phyloP scores from a whole-genome alignment of 1,140 invertebrate species.

The Varroa destructor region DNA sequence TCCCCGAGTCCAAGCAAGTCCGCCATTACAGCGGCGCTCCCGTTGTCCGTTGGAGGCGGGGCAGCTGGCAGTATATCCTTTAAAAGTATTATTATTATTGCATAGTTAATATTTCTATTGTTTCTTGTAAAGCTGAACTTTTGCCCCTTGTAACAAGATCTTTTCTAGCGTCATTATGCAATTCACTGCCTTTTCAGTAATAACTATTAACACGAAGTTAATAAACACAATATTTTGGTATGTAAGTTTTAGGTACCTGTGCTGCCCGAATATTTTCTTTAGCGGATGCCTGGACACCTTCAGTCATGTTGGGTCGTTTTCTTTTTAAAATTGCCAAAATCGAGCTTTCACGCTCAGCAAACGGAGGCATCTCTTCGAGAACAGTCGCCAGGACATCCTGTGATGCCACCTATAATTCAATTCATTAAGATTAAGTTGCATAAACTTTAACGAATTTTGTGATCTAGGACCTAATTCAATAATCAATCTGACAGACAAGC shows the following conservation, averaged over 20 bases:
- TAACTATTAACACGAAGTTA: no score
- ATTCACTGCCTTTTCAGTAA: no score
- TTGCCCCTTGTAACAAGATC: no score
- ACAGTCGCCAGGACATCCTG: slow-evolving; percentile 60
- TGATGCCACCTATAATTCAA: slow-evolving; percentile 10
- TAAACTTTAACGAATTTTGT: no score
- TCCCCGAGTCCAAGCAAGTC: slow-evolving; percentile 10
- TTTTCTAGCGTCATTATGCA: no score
- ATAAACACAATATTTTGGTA: no score
- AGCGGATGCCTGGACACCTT: slow-evolving; percentile 9
- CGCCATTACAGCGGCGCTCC: slow-evolving; percentile 40
- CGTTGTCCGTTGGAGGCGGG: slow-evolving; percentile 33
- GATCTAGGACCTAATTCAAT: slow-evolving; percentile 45
- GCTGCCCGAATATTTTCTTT: slow-evolving; percentile 19
- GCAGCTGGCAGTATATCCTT: slow-evolving; percentile 30
- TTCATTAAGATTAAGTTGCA: no score
- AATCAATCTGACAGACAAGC: slow-evolving; percentile 52
- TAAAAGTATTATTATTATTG: slow-evolving; percentile 2
- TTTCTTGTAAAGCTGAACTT: background rate
- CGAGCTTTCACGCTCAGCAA: slow-evolving; percentile 91
- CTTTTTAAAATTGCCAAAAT: slow-evolving; percentile 91
- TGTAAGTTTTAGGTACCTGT: background rate
- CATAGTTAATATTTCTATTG: background rate
- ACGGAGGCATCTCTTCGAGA: slow-evolving; percentile 97
- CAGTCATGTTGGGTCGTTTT: slow-evolving; percentile 49